Evolutionary conservation across 2,888 invertebrate genomes (phyloP).

Genomic region (Ferdinandea cuprea): DNA sequence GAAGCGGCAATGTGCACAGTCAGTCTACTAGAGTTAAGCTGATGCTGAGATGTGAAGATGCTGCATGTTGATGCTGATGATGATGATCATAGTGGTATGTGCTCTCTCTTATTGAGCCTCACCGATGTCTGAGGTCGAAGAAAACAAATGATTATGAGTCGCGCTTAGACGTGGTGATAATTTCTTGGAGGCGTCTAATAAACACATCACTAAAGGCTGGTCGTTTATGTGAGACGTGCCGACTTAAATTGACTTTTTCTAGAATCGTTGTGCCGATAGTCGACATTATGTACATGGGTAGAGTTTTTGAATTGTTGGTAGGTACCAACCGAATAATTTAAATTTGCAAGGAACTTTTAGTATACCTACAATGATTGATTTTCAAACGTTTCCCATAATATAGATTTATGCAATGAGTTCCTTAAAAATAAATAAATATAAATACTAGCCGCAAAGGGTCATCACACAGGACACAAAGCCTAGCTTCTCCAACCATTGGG

Average conservation of each 20-base stretch:
- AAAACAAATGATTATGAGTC: constrained; percentile 72
- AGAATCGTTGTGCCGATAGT: constrained; percentile 36
- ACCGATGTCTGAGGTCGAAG: constrained; percentile 68
- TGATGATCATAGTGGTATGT: constrained; percentile 66
- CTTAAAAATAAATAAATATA: no score
- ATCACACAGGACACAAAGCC: no score
- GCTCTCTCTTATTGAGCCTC: constrained; percentile 73
- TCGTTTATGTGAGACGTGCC: constrained; percentile 26
- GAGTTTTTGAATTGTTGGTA: no score
- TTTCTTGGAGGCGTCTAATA: constrained; percentile 72
- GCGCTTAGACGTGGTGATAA: constrained; percentile 67
- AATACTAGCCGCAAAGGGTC: no score
- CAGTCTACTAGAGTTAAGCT: constrained; percentile 19
- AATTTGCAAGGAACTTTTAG: no score
- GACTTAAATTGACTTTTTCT: constrained; percentile 67
- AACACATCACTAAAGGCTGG: constrained; percentile 62
- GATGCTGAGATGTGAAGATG: constrained; percentile 35
- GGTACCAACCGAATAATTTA: constrained; percentile 40
- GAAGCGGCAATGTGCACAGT: constrained; percentile 40
- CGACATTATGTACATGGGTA: no score
- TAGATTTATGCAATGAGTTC: no score
- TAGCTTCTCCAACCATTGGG: no score
- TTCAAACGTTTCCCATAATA: no score
- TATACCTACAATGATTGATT: no score
- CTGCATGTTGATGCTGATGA: constrained; percentile 38